A percentile compares a stretch with the other conserved stretches of the same genome.
Evolutionary conservation across 2,113 vertebrate genomes (phyloP).

Genomic region (Diadophis punctatus): DNA sequence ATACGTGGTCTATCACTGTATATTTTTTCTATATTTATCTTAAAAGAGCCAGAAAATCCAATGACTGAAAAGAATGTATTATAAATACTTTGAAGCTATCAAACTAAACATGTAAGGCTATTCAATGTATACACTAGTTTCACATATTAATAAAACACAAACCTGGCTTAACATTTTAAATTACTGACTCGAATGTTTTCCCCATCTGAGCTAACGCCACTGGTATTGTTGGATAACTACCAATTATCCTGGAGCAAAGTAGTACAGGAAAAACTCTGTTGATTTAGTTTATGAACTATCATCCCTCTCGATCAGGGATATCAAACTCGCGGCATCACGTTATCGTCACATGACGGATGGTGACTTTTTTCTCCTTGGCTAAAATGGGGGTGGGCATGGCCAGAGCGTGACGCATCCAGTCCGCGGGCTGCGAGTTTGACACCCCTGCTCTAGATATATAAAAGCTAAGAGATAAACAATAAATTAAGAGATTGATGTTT

Average conservation of each 20-base stretch:
- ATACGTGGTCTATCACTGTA: constrained; percentile 59
- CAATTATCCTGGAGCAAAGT: background rate
- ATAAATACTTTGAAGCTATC: constrained; percentile 38
- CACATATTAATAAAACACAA: constrained; percentile 17
- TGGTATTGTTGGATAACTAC: background rate
- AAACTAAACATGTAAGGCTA: constrained; percentile 40
- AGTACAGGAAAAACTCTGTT: background rate
- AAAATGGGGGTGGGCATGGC: no score
- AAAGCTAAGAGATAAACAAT: background rate
- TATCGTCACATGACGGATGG: no score
- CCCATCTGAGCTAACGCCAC: background rate
- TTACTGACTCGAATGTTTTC: background rate
- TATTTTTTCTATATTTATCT: constrained; percentile 49
- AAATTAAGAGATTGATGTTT: background rate
- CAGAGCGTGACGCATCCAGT: no score
- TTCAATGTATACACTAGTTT: constrained; percentile 22
- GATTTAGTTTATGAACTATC: background rate
- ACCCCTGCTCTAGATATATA: background rate
- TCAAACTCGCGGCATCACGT: no score
- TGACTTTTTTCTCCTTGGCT: no score
- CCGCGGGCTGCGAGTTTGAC: no score
- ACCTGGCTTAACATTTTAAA: background rate
- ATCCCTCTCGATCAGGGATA: background rate
- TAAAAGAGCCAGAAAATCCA: constrained; percentile 46
- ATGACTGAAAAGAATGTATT: constrained; percentile 32